Base-by-base conservation (phyloP, 2,113 vertebrate species). In the Cichladusa arquata region DNA sequence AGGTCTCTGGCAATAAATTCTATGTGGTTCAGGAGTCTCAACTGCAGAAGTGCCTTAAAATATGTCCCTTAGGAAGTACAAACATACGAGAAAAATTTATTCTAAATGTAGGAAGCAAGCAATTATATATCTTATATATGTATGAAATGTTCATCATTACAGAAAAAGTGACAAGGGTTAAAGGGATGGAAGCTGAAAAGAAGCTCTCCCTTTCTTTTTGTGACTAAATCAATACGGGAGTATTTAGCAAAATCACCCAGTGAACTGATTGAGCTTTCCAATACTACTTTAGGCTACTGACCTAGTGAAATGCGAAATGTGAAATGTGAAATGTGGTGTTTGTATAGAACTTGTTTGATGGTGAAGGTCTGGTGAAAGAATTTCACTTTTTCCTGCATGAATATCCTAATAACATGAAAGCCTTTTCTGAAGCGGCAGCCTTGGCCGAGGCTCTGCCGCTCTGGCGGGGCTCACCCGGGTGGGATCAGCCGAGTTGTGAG, bases 221-320 rank as follows among this genome's bases (percentile, higher is more conserved):
- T 53, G 20, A 81, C 7, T 62, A 90, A 70, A 90, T 77, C 69
- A 79, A 8, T 40, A 76, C 28, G 16, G 12, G 11, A 77, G 9
- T 42, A 33, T 81, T 88, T 86, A 82, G 26, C 56, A 89, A 96
- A 80, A 5, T 31, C 34, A 24, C 22, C 6, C 54, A 67, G 44
- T 67, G 42, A 89, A 65, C 23, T 54, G 78, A 29, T 7, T 45
- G 56, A 85, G 26, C 24, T 87, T 95, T 90, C 56, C 70, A 73
- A 47, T 12, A 14, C 19, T 56, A 34, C 71, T 66, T 81, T 47
- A 80, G 54, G 62, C 29, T 72, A 16, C 67, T 62, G 54, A 76
- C 26, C 44, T 48, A 24, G 47, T 14, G 47, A 24, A 23, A 48
- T 1, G 0, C 19, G 1, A 24, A 23, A 48, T 1, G 0, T 22